These are phyloP conservation scores for Girardinus metallicus DNA, from an alignment of 2,797 vertebrate species.

Conservation along the genomic window DNA sequence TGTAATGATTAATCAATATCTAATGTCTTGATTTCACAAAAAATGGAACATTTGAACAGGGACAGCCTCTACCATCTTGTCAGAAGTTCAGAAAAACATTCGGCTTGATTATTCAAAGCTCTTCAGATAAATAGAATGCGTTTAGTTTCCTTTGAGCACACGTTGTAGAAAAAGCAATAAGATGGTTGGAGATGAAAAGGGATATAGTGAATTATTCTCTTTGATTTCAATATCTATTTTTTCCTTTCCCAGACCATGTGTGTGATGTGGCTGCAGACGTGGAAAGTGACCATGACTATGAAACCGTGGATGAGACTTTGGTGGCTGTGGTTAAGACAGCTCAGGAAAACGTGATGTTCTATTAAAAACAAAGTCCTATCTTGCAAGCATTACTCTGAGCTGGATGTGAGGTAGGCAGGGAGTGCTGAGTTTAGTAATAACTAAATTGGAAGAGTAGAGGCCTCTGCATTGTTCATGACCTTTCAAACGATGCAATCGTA, in stretches of 20 bases:
- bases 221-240: background rate
- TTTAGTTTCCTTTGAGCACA: background rate
- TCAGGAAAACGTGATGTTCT: constrained; percentile 61
- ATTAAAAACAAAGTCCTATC: constrained; percentile 19
- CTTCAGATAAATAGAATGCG: background rate
- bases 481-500: background rate
- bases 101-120: background rate
- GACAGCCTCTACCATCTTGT: background rate
- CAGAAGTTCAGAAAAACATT: background rate
- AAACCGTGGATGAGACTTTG: constrained; percentile 70
- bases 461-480: background rate
- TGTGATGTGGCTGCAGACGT: background rate
- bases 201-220: background rate
- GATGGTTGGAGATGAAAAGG: background rate
- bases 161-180: background rate
- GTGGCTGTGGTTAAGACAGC: constrained; percentile 33
- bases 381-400: background rate
- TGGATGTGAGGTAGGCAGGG: background rate
- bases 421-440: background rate
- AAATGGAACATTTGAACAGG: background rate
- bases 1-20: background rate
- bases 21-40: background rate
- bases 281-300: constrained; percentile 83
- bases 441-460: background rate
- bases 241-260: constrained; percentile 10